These are phyloP conservation scores for Scelioninae gen. 1 DNA, from an alignment of 2,888 invertebrate genomes.

Conservation along the genomic window DNA sequence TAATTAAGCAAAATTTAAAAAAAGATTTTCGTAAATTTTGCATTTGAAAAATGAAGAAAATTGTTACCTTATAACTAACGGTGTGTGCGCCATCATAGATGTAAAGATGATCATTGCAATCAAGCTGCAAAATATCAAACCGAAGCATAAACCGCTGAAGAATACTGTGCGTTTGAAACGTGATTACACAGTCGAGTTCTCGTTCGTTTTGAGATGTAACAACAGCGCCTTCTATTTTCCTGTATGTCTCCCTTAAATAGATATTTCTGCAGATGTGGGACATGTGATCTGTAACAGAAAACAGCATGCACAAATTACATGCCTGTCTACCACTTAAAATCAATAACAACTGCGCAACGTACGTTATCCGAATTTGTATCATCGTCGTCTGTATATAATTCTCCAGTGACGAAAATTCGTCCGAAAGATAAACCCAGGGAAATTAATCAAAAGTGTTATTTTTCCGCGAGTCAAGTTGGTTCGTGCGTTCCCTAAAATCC, in stretches of 20 bases:
- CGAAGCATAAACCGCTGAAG: conserved; percentile 97
- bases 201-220: conserved; percentile 95
- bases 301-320: conserved; percentile 58
- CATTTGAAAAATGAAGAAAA: background rate
- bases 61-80: conserved; percentile 92
- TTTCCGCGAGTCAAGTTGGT: background rate
- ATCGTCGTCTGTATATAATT: background rate
- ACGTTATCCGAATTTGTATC: background rate
- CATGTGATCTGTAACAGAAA: conserved; percentile 91
- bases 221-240: conserved; percentile 96
- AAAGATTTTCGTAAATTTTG: too few species aligned
- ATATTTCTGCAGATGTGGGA: conserved; percentile 95
- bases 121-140: conserved; percentile 95
- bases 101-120: conserved; percentile 96
- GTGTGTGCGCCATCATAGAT: conserved; percentile 97
- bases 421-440: background rate
- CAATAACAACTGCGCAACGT: background rate
- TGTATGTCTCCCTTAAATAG: conserved; percentile 94
- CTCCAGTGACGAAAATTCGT: background rate
- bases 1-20: too few species aligned
- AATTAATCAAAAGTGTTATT: conserved; percentile 17
- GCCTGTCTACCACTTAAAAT: background rate
- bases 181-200: conserved; percentile 95
- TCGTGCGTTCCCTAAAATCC: conserved; percentile 33
- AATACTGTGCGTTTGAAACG: conserved; percentile 97